Evolutionary conservation across 2,888 invertebrate species (phyloP).

Genomic region (Carpatolechia fugitivella): DNA sequence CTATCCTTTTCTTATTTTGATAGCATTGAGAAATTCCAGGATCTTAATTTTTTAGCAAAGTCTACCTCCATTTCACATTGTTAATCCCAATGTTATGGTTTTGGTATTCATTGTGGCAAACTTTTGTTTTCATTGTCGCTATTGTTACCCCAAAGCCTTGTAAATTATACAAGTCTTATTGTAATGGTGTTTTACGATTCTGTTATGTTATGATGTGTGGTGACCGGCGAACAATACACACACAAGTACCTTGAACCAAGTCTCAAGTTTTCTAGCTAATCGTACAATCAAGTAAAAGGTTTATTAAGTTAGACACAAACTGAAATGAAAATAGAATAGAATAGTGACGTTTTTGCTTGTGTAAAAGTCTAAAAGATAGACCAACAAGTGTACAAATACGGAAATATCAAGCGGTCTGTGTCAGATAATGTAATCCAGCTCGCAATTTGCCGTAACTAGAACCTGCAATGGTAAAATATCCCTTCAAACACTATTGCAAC

Average conservation of each 20-base stretch:
- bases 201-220: background rate
- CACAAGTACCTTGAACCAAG: background rate
- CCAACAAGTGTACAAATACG: background rate
- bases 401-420: background rate
- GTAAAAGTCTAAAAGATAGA: background rate
- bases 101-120: background rate
- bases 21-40: too few relatives aligned
- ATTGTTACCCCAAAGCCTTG: slow-evolving; percentile 2
- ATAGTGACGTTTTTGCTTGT: too few relatives aligned
- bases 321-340: too few relatives aligned
- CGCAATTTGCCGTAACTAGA: background rate
- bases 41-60: too few relatives aligned
- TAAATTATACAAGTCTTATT: slow-evolving; percentile 2
- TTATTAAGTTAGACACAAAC: background rate
- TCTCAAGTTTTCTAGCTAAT: background rate
- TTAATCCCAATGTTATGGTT: background rate
- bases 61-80: background rate
- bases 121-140: background rate
- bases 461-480: background rate
- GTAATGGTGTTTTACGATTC: background rate
- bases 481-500: background rate
- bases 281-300: background rate
- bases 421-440: background rate
- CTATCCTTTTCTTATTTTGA: too few relatives aligned
- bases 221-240: background rate